Evolutionary conservation across 2,797 vertebrate species (phyloP).

Genomic region (Parotocinclus haroldoi): DNA sequence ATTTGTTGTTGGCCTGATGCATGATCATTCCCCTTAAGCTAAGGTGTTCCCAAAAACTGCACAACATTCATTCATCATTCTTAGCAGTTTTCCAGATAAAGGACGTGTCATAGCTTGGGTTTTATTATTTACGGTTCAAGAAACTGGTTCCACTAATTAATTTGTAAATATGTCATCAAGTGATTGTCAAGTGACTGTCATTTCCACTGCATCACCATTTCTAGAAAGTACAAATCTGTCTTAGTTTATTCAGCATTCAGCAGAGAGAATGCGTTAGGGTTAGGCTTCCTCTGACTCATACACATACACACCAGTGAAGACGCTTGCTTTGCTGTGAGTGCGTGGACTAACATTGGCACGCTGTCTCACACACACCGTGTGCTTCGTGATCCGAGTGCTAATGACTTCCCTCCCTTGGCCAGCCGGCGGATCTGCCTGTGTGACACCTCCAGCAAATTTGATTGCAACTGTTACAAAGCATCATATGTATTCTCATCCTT

Average conservation of each 20-base stretch:
- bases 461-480: constrained; percentile 14
- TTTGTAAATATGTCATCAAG: constrained; percentile 7
- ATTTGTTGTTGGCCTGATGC: too few relatives aligned
- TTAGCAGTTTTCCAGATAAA: too few relatives aligned
- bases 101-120: too few relatives aligned
- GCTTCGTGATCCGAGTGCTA: constrained; percentile 39
- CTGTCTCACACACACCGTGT: constrained; percentile 28
- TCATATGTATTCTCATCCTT: constrained; percentile 2
- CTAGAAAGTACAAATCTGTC: constrained; percentile 14
- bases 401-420: constrained; percentile 24
- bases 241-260: neutral
- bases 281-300: constrained; percentile 16
- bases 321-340: constrained; percentile 43
- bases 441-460: constrained; percentile 12
- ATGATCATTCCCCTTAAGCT: too few relatives aligned
- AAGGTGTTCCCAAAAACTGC: too few relatives aligned
- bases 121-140: too few relatives aligned
- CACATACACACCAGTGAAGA: constrained; percentile 17
- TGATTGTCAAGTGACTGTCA: too few relatives aligned
- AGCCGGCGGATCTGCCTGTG: constrained; percentile 18
- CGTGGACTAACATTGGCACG: constrained; percentile 46
- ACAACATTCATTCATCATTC: too few relatives aligned
- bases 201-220: constrained; percentile 4
- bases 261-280: neutral
- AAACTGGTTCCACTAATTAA: neutral